Base-by-base conservation (phyloP, 2,888 invertebrate species). In the Ormyrus nitidulus region DNA sequence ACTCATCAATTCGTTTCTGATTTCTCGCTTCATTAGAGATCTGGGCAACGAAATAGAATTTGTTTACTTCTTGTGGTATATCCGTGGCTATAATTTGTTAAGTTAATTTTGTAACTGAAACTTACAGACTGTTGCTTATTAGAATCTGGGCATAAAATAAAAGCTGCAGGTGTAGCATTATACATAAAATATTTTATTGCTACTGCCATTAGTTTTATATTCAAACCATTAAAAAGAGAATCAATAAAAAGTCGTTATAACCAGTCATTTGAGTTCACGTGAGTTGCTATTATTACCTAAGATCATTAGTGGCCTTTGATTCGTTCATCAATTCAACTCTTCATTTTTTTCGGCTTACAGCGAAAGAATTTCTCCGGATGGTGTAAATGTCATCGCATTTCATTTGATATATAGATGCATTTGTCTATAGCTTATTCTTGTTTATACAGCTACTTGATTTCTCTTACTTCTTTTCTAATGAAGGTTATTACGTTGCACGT, bases 11-110 rank as follows among this genome's bases (percentile, higher is more conserved):
- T 11, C 6, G n/a, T 56, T 56, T 56, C 56, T 56, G 56, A n/a
- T 56, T 56, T 56, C 56, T 56, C 56, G 56, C n/a, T 56, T 56
- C 56, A 56, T 56, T n/a, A 56, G 56, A 56, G 10, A 56, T n/a
- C 56, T 56, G n/a, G n/a, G 56, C n/a, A n/a, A 56, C 6, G 56
- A n/a, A 56, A 56, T 9, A 56, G n/a, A 6, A 11, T 56, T 56
- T 56, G 6, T n/a, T n/a, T 56, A 34, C 34, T 34, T 34, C 34
- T 34, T 34, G 34, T 4, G 0, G 34, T 34, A 34, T 34, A 34
- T 34, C 34, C 4, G 34, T 34, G 34, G 34, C 34, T 34, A 34
- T 34, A 34, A 34, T 34, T 34, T 34, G 34, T 34, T 34, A 34
- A 34, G 3, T 34, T 34, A 34, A 34, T 34, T 34, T 34, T 34